A percentile compares a stretch with the other conserved stretches of the same genome.
Evolutionary conservation across 2,113 vertebrate genomes (phyloP).

Genomic region (Rhinogobius similis): DNA sequence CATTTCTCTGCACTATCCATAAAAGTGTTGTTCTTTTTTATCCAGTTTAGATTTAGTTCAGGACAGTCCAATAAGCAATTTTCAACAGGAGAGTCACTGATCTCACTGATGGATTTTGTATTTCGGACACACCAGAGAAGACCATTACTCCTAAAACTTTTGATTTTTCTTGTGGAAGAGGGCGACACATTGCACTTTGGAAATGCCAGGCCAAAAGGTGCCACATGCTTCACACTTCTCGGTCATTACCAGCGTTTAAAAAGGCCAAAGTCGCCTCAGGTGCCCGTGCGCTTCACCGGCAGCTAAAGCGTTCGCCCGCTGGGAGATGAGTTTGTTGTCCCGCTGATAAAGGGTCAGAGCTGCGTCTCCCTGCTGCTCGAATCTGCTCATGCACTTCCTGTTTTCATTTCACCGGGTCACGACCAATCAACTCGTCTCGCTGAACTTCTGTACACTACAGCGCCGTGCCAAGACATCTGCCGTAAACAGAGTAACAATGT

Average conservation of each 20-base stretch:
- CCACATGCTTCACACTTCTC: conserved; percentile 1
- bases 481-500: conserved; percentile 32
- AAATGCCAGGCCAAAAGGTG: conserved; percentile 6
- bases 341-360: conserved; percentile 21
- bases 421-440: conserved; percentile 15
- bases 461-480: conserved; percentile 23
- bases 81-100: too few relatives aligned
- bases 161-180: not conserved
- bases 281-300: conserved; percentile 18
- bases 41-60: too few relatives aligned
- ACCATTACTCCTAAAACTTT: not conserved
- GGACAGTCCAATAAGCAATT: too few relatives aligned
- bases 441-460: not conserved
- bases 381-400: conserved; percentile 40
- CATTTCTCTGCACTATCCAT: too few relatives aligned
- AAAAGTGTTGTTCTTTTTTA: too few relatives aligned
- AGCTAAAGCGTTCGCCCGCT: conserved; percentile 31
- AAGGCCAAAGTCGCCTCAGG: conserved; percentile 40
- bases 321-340: conserved; percentile 25
- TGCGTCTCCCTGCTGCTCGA: not conserved
- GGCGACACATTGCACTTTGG: not conserved
- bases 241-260: conserved; percentile 48
- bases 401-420: conserved; percentile 23
- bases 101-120: too few relatives aligned
- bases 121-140: too few relatives aligned